A percentile compares a stretch with the other conserved stretches of the same genome.
These are phyloP conservation scores for Drosophila nigricruria DNA, from an alignment of 2,888 invertebrate genomes.

Conservation along the genomic window DNA sequence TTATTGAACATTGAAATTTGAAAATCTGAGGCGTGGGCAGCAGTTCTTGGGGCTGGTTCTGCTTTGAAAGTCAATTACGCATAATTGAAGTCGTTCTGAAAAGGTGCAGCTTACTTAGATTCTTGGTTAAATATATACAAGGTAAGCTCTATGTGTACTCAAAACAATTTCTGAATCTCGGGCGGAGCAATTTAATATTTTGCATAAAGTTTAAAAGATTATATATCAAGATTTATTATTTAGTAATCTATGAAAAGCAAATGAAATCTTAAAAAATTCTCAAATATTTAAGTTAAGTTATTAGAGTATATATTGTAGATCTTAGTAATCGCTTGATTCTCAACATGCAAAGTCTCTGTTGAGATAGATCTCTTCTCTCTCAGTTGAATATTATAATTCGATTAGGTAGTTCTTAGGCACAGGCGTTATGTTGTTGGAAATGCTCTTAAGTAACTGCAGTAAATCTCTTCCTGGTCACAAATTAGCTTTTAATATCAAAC, in stretches of 20 bases:
- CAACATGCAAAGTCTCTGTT: too few species aligned
- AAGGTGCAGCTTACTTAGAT: constrained; percentile 60
- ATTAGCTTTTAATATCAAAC: not conserved
- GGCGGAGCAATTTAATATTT: not conserved
- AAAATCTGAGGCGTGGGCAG: constrained; percentile 31
- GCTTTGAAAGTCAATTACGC: constrained; percentile 37
- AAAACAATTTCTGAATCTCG: not conserved
- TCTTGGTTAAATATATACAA: constrained; percentile 53
- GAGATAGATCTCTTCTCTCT: too few species aligned
- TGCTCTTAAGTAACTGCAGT: not conserved
- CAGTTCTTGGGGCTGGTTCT: constrained; percentile 18
- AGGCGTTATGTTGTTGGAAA: too few species aligned
- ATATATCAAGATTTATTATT: too few species aligned
- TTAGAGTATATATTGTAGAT: too few species aligned
- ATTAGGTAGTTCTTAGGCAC: too few species aligned
- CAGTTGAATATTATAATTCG: too few species aligned
- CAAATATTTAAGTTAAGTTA: too few species aligned
- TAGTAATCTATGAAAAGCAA: too few species aligned
- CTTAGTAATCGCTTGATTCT: too few species aligned
- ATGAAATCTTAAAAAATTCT: too few species aligned
- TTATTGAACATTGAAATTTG: constrained; percentile 61
- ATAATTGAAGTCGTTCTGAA: constrained; percentile 11
- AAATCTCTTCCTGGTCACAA: not conserved
- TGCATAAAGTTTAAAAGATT: not conserved
- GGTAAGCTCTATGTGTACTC: constrained; percentile 15